Conservation (phyloP, 2,113 vertebrate genomes). For the Nesoenas mayeri region DNA sequence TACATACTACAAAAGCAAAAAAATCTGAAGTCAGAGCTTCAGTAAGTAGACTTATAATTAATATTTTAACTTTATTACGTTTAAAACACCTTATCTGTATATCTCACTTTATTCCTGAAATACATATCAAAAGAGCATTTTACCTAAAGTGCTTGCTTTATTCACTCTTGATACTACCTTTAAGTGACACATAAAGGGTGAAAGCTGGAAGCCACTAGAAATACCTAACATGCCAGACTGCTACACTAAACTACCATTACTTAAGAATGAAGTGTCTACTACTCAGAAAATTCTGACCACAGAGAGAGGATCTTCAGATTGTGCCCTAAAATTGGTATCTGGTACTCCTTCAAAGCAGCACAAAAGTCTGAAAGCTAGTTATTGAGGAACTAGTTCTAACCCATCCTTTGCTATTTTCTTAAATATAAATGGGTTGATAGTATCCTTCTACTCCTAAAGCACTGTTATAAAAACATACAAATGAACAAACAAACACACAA, state of each 20-base stretch:
- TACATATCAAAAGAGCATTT: neutral
- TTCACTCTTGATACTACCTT: slow-evolving; percentile 15
- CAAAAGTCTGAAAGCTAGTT: neutral
- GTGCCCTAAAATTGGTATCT: slow-evolving; percentile 22
- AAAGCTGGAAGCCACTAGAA: slow-evolving; percentile 61
- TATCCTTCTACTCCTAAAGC: neutral
- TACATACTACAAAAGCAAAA: neutral
- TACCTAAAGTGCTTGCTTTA: neutral
- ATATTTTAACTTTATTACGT: neutral
- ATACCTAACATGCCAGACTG: slow-evolving; percentile 44
- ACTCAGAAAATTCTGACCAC: slow-evolving; percentile 37
- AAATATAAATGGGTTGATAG: neutral
- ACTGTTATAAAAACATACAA: neutral
- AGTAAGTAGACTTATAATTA: neutral
- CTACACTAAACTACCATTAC: slow-evolving; percentile 48
- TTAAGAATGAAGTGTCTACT: slow-evolving; percentile 51
- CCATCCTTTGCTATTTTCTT: neutral
- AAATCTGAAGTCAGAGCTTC: neutral
- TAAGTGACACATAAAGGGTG: slow-evolving; percentile 28
- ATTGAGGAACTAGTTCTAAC: neutral
- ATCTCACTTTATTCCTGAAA: neutral
- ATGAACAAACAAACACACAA: too few relatives aligned
- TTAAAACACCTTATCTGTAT: neutral
- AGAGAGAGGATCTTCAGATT: slow-evolving; percentile 50
- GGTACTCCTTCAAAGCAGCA: slow-evolving; percentile 29